Base-by-base conservation (phyloP, 2,113 vertebrate genomes). In the Passer montanus region DNA sequence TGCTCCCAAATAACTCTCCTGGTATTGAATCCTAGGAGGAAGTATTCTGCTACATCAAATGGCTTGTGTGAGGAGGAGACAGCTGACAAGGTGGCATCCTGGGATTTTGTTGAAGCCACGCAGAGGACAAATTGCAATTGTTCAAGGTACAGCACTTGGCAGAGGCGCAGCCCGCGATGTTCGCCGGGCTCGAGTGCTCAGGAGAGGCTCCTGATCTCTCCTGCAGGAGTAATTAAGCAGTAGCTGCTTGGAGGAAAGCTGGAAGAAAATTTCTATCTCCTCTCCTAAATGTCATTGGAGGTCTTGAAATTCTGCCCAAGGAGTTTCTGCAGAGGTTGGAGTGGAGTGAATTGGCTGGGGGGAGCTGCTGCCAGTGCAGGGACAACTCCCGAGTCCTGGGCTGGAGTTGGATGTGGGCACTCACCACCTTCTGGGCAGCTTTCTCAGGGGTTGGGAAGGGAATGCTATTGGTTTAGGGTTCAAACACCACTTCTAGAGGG, bases 101-200 rank as follows among this genome's bases (percentile, higher is more conserved):
- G 99, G 99, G 99, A 99, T 97, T 99, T 99, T 96, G 99, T 99
- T 70, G 99, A 99, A 98, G 97, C 98, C 88, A 99, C 98, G 2
- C 98, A 99, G 92, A 98, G 99, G 98, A 98, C 99, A 89, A 98
- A 97, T 96, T 99, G 99, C 97, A 98, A 98, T 97, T 99, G 99
- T 97, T 99, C 98, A 87, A 99, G 99, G 99, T 99, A 97, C 55
- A 16, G 77, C 43, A 70, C 74, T 93, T 81, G 86, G 93, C 92
- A 93, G 58, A 84, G 78, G 59, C 1, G 0, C 59, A 46, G 75
- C 55, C 92, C 81, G 26, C 15, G 3, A 6, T 6, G 62, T 91
- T 62, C 15, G 1, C 16, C 1, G 72, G 96, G 50, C 53, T 73
- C 22, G 31, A 86, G 81, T 41, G 66, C 89, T 91, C 87, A 56